These are phyloP conservation scores for Propithecus deckenii DNA, from an alignment of 2,797 vertebrate genomes.

Conservation along the genomic window DNA sequence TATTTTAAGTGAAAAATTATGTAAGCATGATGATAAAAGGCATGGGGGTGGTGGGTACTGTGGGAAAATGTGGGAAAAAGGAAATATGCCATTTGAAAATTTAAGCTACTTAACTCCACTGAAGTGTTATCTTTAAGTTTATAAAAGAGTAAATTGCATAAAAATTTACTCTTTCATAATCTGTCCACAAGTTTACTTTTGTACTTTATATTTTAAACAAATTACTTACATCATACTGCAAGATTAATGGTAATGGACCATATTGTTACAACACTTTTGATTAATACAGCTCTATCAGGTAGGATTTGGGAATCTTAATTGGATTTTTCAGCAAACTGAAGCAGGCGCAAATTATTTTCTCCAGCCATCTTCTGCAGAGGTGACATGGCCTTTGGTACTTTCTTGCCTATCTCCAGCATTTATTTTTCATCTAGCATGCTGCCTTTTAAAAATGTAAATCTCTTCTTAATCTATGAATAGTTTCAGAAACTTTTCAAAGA, in stretches of 20 bases:
- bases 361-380: not conserved
- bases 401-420: not conserved
- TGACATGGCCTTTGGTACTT: not conserved
- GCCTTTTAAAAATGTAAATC: not conserved
- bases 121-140: not conserved
- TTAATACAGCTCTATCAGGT: not conserved
- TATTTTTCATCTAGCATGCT: not conserved
- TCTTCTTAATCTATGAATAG: not conserved
- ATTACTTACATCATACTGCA: not conserved
- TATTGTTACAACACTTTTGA: not conserved
- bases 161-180: not conserved
- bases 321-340: constrained; percentile 1
- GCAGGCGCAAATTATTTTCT: not conserved
- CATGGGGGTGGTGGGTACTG: not conserved
- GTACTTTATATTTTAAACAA: not conserved
- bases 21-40: not conserved
- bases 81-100: not conserved
- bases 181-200: not conserved
- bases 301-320: not conserved
- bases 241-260: not conserved
- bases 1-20: not conserved
- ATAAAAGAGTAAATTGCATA: not conserved
- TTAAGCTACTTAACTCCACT: not conserved
- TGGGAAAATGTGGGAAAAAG: not conserved
- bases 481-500: not conserved